phyloP scores from a whole-genome alignment of 2,888 invertebrate species.

The Perdita meconis region DNA sequence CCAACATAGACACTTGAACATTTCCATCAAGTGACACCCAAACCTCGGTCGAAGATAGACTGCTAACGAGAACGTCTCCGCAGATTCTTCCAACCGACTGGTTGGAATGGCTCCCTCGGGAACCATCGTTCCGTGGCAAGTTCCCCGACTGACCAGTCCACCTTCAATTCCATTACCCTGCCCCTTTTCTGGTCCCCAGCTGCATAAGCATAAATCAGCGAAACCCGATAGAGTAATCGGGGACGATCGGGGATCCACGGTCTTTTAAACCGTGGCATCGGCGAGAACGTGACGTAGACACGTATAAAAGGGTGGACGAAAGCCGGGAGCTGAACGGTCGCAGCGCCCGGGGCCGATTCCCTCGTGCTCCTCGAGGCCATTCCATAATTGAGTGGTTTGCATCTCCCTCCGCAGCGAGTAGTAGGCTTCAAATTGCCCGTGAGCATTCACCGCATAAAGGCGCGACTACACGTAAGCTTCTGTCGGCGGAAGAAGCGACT shows the following conservation, averaged over 20 bases:
- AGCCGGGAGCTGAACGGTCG: conserved; percentile 34
- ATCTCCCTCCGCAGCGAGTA: conserved; percentile 71
- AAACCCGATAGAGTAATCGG: conserved; percentile 44
- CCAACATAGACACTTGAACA: background rate
- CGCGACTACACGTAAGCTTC: background rate
- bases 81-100: too few species aligned
- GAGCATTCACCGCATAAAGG: conserved; percentile 41
- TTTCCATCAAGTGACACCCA: background rate
- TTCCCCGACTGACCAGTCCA: conserved; percentile 41
- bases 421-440: conserved; percentile 58
- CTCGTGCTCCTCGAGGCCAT: conserved; percentile 73
- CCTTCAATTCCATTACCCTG: conserved; percentile 49
- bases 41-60: conserved; percentile 29
- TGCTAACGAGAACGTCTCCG: conserved; percentile 33
- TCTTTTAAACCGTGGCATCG: conserved; percentile 4
- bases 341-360: conserved; percentile 62
- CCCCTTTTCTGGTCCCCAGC: conserved; percentile 27
- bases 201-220: conserved; percentile 47
- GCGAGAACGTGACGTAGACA: background rate
- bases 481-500: background rate
- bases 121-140: conserved; percentile 36
- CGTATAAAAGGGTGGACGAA: conserved; percentile 25
- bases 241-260: conserved; percentile 32
- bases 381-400: conserved; percentile 83
- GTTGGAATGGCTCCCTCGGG: conserved; percentile 18